A percentile compares a stretch with the other conserved stretches of the same genome.
These are phyloP conservation scores for Urophycis tenuis DNA, from an alignment of 2,797 vertebrate species.

Conservation along the genomic window DNA sequence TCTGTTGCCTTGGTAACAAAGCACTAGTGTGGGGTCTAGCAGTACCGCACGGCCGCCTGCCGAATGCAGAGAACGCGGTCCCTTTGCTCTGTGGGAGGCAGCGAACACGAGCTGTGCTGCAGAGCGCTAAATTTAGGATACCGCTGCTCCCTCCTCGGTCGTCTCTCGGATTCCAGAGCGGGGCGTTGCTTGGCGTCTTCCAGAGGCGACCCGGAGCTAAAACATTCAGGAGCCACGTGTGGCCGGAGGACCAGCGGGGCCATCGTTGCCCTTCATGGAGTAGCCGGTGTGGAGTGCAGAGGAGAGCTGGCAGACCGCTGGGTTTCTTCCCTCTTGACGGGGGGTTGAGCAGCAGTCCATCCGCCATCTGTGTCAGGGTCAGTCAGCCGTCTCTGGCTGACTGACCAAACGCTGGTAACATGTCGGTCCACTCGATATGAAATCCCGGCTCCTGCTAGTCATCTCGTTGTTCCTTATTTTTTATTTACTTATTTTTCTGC, in stretches of 20 bases:
- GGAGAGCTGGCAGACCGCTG: slow-evolving; percentile 10
- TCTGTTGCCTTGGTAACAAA: slow-evolving; percentile 76
- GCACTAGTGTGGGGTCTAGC: slow-evolving; percentile 60
- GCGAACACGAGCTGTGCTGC: slow-evolving; percentile 26
- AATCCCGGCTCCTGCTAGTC: background rate
- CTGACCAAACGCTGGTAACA: background rate
- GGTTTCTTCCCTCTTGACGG: slow-evolving; percentile 33
- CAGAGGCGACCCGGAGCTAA: slow-evolving; percentile 31
- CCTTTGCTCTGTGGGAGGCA: background rate
- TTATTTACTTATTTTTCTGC: background rate
- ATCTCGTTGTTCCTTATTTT: too few species aligned
- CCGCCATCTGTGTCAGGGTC: background rate
- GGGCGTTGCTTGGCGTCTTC: slow-evolving; percentile 46
- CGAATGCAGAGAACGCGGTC: slow-evolving; percentile 37
- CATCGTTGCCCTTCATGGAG: slow-evolving; percentile 29
- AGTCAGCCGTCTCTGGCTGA: background rate
- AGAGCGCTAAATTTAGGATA: slow-evolving; percentile 55
- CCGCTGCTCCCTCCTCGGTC: slow-evolving; percentile 17
- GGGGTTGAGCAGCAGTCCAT: background rate
- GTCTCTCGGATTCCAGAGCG: slow-evolving; percentile 1
- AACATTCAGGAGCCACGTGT: slow-evolving; percentile 28
- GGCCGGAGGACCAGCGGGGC: slow-evolving; percentile 31
- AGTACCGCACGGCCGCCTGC: slow-evolving; percentile 49
- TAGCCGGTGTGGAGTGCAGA: slow-evolving; percentile 11
- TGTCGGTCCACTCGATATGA: background rate